Conservation (phyloP, 2,797 vertebrate species). For the Sparidentex hasta region DNA sequence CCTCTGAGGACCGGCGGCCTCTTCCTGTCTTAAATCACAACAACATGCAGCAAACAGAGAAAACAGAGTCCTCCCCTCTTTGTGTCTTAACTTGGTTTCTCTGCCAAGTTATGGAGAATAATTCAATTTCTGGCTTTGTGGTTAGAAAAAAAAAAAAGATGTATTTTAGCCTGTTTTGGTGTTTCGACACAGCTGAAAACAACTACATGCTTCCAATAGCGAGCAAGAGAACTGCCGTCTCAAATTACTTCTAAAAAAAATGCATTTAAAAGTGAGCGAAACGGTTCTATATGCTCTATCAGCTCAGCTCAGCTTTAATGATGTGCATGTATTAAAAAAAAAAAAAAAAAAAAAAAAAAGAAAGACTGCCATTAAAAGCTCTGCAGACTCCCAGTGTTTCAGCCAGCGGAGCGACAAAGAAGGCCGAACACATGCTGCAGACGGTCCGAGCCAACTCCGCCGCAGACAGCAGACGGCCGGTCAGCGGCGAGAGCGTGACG, state of each 20-base stretch:
- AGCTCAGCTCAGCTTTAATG: too few relatives aligned
- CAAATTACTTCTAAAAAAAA: background rate
- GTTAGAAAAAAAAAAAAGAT: background rate
- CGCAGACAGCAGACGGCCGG: constrained; percentile 25
- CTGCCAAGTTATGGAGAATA: constrained; percentile 17
- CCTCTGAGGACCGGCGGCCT: constrained; percentile 41
- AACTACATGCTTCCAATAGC: constrained; percentile 32
- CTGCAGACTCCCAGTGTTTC: background rate
- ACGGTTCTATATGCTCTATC: background rate
- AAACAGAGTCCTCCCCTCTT: background rate
- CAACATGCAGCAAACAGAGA: background rate
- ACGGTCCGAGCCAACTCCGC: background rate
- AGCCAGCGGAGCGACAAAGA: background rate
- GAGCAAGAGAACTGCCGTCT: background rate
- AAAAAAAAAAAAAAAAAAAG: background rate
- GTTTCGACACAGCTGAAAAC: constrained; percentile 22
- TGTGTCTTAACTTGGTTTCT: background rate
- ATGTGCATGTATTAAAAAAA: background rate
- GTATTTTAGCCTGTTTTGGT: background rate
- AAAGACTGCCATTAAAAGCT: constrained; percentile 6
- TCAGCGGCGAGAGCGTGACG: constrained; percentile 13
- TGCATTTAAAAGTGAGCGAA: background rate
- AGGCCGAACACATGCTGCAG: constrained; percentile 20
- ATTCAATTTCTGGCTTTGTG: constrained; percentile 42
- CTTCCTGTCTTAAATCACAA: constrained; percentile 63